Evolutionary conservation across 2,113 vertebrate genomes (phyloP), one percentile per base, ranked within the genome.

Genomic region (Triplophysa tibetana): DNA sequence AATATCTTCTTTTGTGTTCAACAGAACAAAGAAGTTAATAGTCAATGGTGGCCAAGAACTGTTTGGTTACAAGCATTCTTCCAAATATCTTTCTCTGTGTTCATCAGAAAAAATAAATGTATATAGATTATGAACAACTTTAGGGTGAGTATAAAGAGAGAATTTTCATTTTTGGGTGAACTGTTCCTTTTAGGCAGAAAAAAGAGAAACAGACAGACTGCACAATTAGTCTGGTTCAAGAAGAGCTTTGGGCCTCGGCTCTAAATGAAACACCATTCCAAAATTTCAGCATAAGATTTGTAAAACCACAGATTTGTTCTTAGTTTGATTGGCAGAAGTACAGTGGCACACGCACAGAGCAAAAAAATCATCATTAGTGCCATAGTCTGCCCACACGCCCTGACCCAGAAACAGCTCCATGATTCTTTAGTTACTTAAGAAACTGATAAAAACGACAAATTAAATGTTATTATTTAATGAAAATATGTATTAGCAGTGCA

Each of bases 211-310:
- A 38, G 54, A 56, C 26, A 73, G 21, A 73, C 54, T 24, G 54
- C 33, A 61, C n/a, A 60, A 60, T 73, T 60, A 41, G 19, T 58
- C 26, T 21, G 70, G 70, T 61, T 74, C 21, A 21, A 74, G 33
- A 61, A 58, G n/a, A 23, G 19, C 19, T 74, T 61, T 10, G 38
- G 33, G 70, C 70, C 21, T 43, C 70, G 38, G 29, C 54, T 72
- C 33, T 23, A 38, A 43, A 11, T 70, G 69, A 56, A 17, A 21
- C 26, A 56, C 54, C 69, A 38, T 72, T 72, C 50, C n/a, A 56
- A 11, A 72, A 56, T 26, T 33, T 16, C 26, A 38, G 26, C 11
- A 19, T 38, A 72, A 8, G 50, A 13, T 6, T 38, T 38, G 33
- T 38, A 38, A 38, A 5, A 72, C 69, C 50, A 11, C 52, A 73